Conservation (phyloP, 2,797 vertebrate species). For the Notoglanidium macrostoma region DNA sequence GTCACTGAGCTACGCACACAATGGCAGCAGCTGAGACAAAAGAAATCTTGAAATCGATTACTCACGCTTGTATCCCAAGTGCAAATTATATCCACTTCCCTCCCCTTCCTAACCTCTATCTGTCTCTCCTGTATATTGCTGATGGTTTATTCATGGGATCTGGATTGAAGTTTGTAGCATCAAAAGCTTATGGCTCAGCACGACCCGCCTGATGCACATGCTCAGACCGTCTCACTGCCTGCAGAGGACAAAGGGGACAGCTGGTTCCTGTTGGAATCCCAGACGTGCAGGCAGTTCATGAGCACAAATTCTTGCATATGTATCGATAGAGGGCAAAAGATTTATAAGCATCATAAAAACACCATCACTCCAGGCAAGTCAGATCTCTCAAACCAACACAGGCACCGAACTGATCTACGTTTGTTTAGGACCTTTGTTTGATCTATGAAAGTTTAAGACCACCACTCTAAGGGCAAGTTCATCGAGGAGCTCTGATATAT, state of each 20-base stretch:
- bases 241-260: constrained; percentile 56
- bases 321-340: constrained; percentile 42
- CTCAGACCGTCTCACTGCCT: constrained; percentile 47
- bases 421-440: not conserved
- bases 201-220: constrained; percentile 46
- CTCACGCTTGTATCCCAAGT: not conserved
- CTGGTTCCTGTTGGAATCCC: constrained; percentile 53
- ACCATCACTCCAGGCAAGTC: not conserved
- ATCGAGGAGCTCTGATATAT: not conserved
- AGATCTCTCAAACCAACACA: not conserved
- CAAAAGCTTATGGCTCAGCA: constrained; percentile 51
- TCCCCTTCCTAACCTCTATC: constrained; percentile 25
- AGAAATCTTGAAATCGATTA: not conserved
- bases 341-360: constrained; percentile 27
- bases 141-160: constrained; percentile 59
- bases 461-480: not conserved
- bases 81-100: constrained; percentile 31
- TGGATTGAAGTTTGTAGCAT: constrained; percentile 55
- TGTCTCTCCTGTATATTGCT: not conserved
- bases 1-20: not conserved
- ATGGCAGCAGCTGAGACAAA: not conserved
- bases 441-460: not conserved
- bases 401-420: not conserved
- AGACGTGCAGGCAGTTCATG: constrained; percentile 29
- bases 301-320: constrained; percentile 29